Evolutionary conservation across 2,113 vertebrate species (phyloP).

Genomic region (Rhegmatorhina hoffmannsi): DNA sequence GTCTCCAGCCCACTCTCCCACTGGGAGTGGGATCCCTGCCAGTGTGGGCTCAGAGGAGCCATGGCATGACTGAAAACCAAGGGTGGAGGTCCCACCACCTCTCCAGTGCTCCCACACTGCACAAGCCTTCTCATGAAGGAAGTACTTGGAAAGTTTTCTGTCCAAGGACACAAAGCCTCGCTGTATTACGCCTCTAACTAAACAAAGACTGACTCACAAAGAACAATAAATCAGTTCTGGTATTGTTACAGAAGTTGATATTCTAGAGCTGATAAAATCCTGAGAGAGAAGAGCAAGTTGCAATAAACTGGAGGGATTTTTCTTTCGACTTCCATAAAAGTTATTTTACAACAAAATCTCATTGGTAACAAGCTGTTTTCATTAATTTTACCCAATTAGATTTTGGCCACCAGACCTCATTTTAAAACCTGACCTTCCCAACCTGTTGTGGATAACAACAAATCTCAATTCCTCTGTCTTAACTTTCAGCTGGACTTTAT

Average conservation of each 20-base stretch:
- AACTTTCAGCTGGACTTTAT: neutral
- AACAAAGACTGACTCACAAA: neutral
- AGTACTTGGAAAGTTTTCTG: neutral
- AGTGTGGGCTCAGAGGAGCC: neutral
- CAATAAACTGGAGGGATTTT: neutral
- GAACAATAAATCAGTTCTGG: neutral
- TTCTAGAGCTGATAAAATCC: neutral
- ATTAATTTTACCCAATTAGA: neutral
- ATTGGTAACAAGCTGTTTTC: neutral
- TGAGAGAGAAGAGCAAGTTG: neutral
- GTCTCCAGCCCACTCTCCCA: neutral
- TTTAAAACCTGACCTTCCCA: constrained; percentile 42
- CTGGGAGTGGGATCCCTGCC: neutral
- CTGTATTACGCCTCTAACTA: neutral
- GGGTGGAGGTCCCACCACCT: neutral
- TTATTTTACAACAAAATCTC: neutral
- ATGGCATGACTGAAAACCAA: neutral
- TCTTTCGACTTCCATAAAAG: neutral
- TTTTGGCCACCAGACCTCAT: neutral
- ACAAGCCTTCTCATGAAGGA: neutral
- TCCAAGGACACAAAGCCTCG: fast-evolving
- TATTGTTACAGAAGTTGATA: neutral
- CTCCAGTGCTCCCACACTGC: neutral
- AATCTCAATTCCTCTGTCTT: neutral
- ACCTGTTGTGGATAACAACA: neutral